phyloP scores from a whole-genome alignment of 2,888 invertebrate species.

The Trichogramma dendrolimi region DNA sequence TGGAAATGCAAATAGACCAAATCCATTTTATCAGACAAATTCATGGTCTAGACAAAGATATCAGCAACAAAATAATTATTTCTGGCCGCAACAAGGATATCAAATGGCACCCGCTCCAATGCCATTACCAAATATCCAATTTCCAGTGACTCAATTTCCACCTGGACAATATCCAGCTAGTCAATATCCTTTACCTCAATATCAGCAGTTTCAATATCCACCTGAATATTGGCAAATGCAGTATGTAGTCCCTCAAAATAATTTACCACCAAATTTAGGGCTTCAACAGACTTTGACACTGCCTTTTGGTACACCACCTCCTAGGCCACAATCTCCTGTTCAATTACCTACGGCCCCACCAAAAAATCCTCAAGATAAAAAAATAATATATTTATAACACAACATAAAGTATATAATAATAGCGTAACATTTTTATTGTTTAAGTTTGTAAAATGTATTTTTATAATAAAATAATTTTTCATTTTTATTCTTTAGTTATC shows the following conservation, averaged over 20 bases:
- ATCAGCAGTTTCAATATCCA: no score
- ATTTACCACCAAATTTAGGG: constrained; percentile 18
- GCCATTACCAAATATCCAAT: constrained; percentile 26
- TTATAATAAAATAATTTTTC: no score
- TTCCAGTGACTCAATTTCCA: constrained; percentile 19
- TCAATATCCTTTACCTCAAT: no score
- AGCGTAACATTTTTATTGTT: no score
- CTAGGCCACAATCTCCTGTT: constrained; percentile 31
- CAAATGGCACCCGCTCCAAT: constrained; percentile 17
- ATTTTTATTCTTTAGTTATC: no score
- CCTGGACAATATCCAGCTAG: not conserved
- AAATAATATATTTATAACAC: no score
- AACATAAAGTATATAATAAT: no score
- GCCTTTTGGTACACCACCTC: constrained; percentile 33
- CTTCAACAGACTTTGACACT: constrained; percentile 9
- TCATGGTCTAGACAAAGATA: constrained; percentile 31
- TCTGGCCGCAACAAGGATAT: constrained; percentile 7
- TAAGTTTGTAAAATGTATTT: no score
- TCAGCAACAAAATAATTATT: constrained; percentile 20
- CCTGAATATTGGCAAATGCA: no score
- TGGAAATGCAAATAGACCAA: not conserved
- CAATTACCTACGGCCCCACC: constrained; percentile 27
- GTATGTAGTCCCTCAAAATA: not conserved
- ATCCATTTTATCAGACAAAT: constrained; percentile 23
- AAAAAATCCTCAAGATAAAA: not conserved